Conservation (phyloP, 2,113 vertebrate genomes). For the Xenus cinereus region DNA sequence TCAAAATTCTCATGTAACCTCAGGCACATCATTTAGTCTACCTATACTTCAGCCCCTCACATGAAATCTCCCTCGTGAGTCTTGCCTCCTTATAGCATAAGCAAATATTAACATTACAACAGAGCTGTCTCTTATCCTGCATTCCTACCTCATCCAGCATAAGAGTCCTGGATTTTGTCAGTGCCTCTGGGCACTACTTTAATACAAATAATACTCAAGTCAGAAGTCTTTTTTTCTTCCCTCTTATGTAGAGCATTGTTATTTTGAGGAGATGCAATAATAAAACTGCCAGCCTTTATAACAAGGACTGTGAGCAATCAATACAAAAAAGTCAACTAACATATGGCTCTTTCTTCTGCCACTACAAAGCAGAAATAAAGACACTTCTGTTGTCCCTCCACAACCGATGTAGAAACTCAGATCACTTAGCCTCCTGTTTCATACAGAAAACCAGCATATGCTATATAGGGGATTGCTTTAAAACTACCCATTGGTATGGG, state of each 20-base stretch:
- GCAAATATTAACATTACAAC: constrained; percentile 41
- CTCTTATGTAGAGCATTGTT: not conserved
- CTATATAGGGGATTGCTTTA: not conserved
- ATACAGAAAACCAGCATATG: not conserved
- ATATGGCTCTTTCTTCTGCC: constrained; percentile 17
- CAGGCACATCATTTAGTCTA: not conserved
- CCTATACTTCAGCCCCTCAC: not conserved
- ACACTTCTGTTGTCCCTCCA: not conserved
- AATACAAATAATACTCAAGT: constrained; percentile 28
- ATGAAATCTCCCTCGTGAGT: not conserved
- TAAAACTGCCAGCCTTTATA: constrained; percentile 20
- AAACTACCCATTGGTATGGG: not conserved
- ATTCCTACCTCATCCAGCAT: constrained; percentile 23
- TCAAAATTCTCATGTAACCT: not conserved
- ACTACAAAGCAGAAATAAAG: constrained; percentile 38
- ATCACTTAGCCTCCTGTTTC: not conserved
- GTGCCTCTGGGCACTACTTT: not conserved
- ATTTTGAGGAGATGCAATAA: constrained; percentile 5
- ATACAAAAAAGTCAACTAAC: not conserved
- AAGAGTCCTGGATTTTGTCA: constrained; percentile 39
- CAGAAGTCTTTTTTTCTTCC: not conserved
- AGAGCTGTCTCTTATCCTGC: constrained; percentile 38
- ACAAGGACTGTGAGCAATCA: constrained; percentile 15
- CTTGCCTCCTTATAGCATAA: not conserved
- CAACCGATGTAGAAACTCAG: not conserved